Percentiles rank a stretch among this genome's conserved stretches.
Evolutionary conservation across 2,113 vertebrate species (phyloP).

Genomic region (human): GRCh38 chr20:14568001-14568500

Average conservation of each 20-base stretch:
- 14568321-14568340: conserved; percentile 78
- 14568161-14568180: conserved; percentile 1
- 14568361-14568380: conserved; percentile 92
- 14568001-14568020: background rate
- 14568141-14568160: conserved; percentile 5
- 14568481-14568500: conserved; percentile 83
- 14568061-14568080: background rate
- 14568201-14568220: conserved; percentile 19
- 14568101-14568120: background rate
- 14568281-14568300: conserved; percentile 82
- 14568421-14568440: conserved; percentile 87
- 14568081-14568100: background rate
- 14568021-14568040: background rate
- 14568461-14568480: conserved; percentile 88
- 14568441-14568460: conserved; percentile 87
- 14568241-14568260: conserved; percentile 74
- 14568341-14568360: conserved; percentile 91
- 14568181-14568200: background rate
- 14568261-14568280: conserved; percentile 82
- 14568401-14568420: conserved; percentile 79
- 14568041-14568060: background rate
- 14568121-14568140: conserved; percentile 22
- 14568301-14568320: conserved; percentile 86
- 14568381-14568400: conserved; percentile 88
- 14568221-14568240: conserved; percentile 74